Conservation (phyloP, 2,797 vertebrate genomes). For the Hafferia zeledoni region DNA sequence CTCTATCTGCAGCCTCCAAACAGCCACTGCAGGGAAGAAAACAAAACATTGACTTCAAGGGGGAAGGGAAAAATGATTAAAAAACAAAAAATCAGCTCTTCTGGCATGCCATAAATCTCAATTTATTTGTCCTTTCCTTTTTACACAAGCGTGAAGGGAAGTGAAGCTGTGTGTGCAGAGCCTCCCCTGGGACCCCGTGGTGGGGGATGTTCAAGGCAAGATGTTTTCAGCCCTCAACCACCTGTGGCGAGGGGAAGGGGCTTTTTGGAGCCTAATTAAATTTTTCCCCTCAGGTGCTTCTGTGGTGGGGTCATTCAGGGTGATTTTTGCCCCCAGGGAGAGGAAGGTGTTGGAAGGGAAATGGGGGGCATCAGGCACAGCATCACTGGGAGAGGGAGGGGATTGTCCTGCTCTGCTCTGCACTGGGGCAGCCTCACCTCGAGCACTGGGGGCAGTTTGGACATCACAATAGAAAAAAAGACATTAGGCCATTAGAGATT, state of each 20-base stretch:
- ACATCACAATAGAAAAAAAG: not conserved
- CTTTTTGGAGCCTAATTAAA: not conserved
- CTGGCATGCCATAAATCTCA: constrained; percentile 45
- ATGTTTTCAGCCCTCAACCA: not conserved
- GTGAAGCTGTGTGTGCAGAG: not conserved
- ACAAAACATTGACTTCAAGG: not conserved
- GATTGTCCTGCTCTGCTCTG: not conserved
- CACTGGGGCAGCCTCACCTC: not conserved
- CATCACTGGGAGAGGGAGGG: not conserved
- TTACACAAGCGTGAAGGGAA: not conserved
- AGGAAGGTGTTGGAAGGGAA: not conserved
- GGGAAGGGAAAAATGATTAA: not conserved
- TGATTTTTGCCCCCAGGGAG: rapidly evolving
- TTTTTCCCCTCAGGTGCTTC: not conserved
- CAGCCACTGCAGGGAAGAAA: not conserved
- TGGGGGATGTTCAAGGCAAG: not conserved
- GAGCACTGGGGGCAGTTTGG: not conserved
- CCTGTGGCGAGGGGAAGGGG: rapidly evolving
- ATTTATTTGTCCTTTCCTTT: constrained; percentile 44
- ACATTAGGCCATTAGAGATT: not conserved
- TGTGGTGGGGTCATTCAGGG: not conserved
- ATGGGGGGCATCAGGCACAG: not conserved
- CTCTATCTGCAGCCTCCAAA: constrained; percentile 27
- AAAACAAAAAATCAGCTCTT: not conserved
- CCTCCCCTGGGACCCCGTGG: not conserved